These are phyloP conservation scores for Nanorana parkeri DNA, from an alignment of 2,113 vertebrate species.

Conservation along the genomic window DNA sequence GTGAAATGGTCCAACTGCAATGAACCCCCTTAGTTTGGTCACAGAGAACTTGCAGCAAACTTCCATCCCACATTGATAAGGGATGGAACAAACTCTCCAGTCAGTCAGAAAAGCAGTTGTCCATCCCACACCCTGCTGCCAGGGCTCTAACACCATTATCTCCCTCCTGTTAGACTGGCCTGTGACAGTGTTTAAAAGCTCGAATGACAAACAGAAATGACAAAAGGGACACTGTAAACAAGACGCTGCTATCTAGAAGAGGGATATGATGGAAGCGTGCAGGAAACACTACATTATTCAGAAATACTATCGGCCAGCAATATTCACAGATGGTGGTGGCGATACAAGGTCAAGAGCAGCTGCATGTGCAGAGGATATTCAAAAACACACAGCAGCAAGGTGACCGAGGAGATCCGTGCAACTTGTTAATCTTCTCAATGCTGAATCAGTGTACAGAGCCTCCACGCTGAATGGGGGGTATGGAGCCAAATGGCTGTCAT, in stretches of 20 bases:
- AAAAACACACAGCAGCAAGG: constrained; percentile 32
- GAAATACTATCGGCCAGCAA: constrained; percentile 48
- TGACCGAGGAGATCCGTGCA: neutral
- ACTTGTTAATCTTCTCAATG: constrained; percentile 1
- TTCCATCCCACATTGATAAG: neutral
- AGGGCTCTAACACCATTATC: neutral
- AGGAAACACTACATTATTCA: constrained; percentile 40
- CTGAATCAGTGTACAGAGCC: constrained; percentile 1
- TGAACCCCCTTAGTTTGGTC: constrained; percentile 68
- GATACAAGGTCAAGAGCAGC: constrained; percentile 25
- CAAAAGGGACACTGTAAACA: constrained; percentile 20
- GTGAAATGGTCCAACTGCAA: neutral
- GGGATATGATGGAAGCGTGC: constrained; percentile 25
- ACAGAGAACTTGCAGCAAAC: constrained; percentile 55
- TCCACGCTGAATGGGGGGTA: constrained; percentile 23
- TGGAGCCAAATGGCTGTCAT: constrained; percentile 24
- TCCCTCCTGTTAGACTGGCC: neutral
- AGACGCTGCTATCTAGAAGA: constrained; percentile 13
- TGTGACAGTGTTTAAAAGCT: constrained; percentile 31
- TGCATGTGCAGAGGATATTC: constrained; percentile 17
- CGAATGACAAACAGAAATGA: constrained; percentile 33
- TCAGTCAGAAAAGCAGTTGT: neutral
- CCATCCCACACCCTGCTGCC: neutral
- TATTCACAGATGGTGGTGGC: constrained; percentile 33
- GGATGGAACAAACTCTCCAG: neutral